phyloP scores from a whole-genome alignment of 64 coral and sea anemone genomes.

The Actinia equina region DNA sequence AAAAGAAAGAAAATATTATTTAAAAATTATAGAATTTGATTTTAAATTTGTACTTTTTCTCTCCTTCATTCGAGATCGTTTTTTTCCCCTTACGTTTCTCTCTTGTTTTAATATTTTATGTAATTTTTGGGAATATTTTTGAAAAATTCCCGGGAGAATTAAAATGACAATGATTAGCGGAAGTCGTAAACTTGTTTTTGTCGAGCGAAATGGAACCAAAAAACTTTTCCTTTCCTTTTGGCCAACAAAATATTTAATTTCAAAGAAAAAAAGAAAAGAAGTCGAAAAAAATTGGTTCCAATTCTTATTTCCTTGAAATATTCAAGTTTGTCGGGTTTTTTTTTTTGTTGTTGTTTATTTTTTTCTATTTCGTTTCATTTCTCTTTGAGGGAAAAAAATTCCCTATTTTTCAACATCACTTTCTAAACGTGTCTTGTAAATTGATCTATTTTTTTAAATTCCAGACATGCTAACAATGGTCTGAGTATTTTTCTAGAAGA shows the following conservation, averaged over 20 bases:
- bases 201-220: neutral
- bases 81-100: neutral
- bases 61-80: neutral
- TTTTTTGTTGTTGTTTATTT: neutral
- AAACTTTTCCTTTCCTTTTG: neutral
- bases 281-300: neutral
- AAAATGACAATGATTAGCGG: constrained; percentile 3
- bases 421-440: neutral
- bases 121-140: neutral
- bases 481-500: neutral
- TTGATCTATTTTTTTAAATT: neutral
- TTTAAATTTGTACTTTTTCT: neutral
- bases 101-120: neutral
- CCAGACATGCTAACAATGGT: neutral
- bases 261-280: neutral
- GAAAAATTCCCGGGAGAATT: neutral
- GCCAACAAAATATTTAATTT: neutral
- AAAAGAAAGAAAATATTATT: neutral
- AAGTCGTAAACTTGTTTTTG: neutral
- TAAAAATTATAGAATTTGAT: neutral
- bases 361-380: neutral
- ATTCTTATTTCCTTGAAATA: neutral
- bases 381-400: neutral
- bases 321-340: neutral
- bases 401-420: neutral